Conservation (phyloP, 2,888 invertebrate genomes). For the Sphaeridia pumilis region DNA sequence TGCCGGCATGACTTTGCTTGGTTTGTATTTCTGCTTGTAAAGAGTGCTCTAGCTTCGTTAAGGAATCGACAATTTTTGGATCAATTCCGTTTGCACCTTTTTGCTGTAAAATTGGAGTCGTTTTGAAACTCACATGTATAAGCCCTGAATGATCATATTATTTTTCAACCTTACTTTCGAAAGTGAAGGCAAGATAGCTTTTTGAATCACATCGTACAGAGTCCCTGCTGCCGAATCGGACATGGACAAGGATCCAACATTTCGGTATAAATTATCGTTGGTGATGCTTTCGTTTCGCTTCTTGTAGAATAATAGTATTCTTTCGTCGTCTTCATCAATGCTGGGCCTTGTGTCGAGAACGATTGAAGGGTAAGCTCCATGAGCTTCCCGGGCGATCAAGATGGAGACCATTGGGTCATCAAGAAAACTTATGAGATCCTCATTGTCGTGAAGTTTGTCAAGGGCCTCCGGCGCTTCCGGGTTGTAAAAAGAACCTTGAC, state of each 20-base stretch:
- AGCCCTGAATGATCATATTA: too few relatives aligned
- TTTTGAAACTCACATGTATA: too few relatives aligned
- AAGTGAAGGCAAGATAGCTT: constrained; percentile 47
- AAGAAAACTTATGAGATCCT: constrained; percentile 42
- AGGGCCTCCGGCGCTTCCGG: constrained; percentile 36
- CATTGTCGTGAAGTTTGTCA: constrained; percentile 37
- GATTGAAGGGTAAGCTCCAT: constrained; percentile 25
- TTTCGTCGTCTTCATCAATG: constrained; percentile 38
- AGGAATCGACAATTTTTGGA: constrained; percentile 43
- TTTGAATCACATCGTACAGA: constrained; percentile 51
- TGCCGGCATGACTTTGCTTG: constrained; percentile 17
- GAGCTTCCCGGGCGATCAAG: constrained; percentile 38
- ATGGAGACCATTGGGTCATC: constrained; percentile 42
- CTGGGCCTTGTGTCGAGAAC: constrained; percentile 39
- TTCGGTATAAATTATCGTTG: constrained; percentile 48
- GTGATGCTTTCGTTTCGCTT: constrained; percentile 47
- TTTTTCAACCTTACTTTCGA: constrained; percentile 38
- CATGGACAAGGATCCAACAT: constrained; percentile 50
- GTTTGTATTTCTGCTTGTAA: constrained; percentile 39
- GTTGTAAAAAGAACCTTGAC: constrained; percentile 41
- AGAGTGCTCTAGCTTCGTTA: constrained; percentile 43
- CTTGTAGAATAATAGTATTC: constrained; percentile 52
- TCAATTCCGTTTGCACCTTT: too few relatives aligned
- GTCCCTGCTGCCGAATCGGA: constrained; percentile 49
- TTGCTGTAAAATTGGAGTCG: too few relatives aligned